Base-by-base conservation (phyloP, 2,888 invertebrate genomes). In the Trichopria drosophilae region DNA sequence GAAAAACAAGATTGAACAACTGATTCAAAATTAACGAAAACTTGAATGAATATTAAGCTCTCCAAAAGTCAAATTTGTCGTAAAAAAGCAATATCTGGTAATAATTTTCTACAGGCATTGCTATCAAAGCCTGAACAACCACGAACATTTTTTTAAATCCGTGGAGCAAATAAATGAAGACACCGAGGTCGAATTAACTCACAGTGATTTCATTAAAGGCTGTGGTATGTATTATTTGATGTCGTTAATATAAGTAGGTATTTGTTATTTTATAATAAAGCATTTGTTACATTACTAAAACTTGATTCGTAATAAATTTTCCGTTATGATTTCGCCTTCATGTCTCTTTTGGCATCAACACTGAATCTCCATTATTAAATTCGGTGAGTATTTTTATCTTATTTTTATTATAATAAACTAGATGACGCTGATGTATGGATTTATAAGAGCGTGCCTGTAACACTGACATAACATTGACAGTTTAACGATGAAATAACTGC, bases 21-120 rank as follows among this genome's bases (percentile, higher is more conserved):
- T 81, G 18, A 69, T 78, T 20, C 82, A 88, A 68, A 80, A 89
- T 59, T 79, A 78, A 58, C 76, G 82, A 55, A 80, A 85, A 59
- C 70, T 93, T 1, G 76, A 80, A 57, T 91, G 90, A 90, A 78
- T 88, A 54, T 73, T 85, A 7, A 74, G 81, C 22, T 67, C 58
- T 16, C 66, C 65, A 50, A 55, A 60, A 26, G 47, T 76, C 4
- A 40, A 58, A 6, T 82, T 84, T 68, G 83, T 87, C 0, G 72
- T 78, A 60, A 82, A 80, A 64, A 79, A n/a, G n/a, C n/a, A n/a
- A n/a, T n/a, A n/a, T n/a, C n/a, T n/a, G n/a, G n/a, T n/a, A n/a
- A n/a, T n/a, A n/a, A n/a, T n/a, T n/a, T n/a, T n/a, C n/a, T n/a
- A n/a, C n/a, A n/a, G n/a, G n/a, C n/a, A n/a, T n/a, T n/a, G n/a